Evolutionary conservation across 2,113 vertebrate species (phyloP), one percentile per base, ranked within the genome.

Genomic region (Rhinolophus sinicus): DNA sequence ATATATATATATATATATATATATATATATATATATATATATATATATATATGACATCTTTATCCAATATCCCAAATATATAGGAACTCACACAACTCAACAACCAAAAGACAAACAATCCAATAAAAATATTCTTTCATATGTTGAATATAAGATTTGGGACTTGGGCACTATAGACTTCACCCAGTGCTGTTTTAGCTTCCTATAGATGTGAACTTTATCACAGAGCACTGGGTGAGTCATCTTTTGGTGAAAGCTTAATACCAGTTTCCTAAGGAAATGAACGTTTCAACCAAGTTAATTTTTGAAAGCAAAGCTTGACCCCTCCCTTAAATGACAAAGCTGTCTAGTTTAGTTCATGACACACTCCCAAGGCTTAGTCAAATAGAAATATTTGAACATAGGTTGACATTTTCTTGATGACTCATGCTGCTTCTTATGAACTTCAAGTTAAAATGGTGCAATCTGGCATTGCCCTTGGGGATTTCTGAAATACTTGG

Each of bases 341-440:
- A 82, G 38, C 28, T 81, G 93, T 93, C 47, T 65, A 83, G 38
- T 54, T 88, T 77, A 76, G 6, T 85, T 73, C 90, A 72, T 73
- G 35, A 44, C 33, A 72, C 47, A 52, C 80, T 83, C 69, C 54
- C 47, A 40, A 56, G 38, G 60, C 64, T 92, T 92, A 77, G 64
- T 94, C 65, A 87, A 67, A 75, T 65, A 56, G 70, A 38, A 38
- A n/a, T 38, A 28, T 72, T 38, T 83, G 88, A 92, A 62, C 21
- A 72, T 4, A 24, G 52, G 28, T 38, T 97, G 88, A 85, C 62
- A 85, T 92, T 90, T 92, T 88, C 82, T 81, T 52, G n/a, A 86
- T 97, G 96, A 96, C 65, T 96, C 94, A 94, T 6, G 3, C 30
- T 65, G 44, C 19, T 76, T 30, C 60, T 83, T n/a, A 5, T 6